Evolutionary conservation across 1,140 invertebrate genomes (phyloP).

Genomic region (Stegodyphus dumicola): DNA sequence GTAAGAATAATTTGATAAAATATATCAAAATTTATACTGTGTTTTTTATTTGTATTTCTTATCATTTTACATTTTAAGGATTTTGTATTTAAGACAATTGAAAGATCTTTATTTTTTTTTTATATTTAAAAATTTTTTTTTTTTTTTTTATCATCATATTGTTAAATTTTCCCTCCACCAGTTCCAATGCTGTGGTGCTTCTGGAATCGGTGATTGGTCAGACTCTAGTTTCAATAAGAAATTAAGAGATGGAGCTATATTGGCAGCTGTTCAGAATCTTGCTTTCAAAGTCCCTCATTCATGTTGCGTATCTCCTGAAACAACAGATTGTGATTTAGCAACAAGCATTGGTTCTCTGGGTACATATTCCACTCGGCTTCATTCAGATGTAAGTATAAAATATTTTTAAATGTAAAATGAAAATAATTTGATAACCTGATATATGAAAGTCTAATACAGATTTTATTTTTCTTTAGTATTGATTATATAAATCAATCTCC

Average conservation of each 20-base stretch:
- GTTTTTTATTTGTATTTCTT: not conserved
- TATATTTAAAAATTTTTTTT: too few species aligned
- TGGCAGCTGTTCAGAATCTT: not conserved
- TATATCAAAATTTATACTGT: too few species aligned
- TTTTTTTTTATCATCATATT: too few species aligned
- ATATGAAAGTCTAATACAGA: too few species aligned
- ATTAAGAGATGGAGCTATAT: not conserved
- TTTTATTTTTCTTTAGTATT: too few species aligned
- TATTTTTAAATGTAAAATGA: too few species aligned
- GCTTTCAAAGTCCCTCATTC: conserved; percentile 74
- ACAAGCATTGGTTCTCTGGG: conserved; percentile 70
- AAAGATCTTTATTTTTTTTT: not conserved
- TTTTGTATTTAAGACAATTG: not conserved
- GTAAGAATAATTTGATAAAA: too few species aligned
- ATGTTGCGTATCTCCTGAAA: conserved; percentile 71
- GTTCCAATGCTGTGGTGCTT: conserved; percentile 64
- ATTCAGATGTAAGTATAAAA: conserved; percentile 70
- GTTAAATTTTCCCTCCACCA: not conserved
- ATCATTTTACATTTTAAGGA: not conserved
- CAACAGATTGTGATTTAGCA: conserved; percentile 69
- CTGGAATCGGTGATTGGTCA: conserved; percentile 63
- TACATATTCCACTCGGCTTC: conserved; percentile 70
- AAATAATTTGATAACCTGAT: too few species aligned
- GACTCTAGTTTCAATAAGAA: conserved; percentile 60
- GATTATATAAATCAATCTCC: too few species aligned